Evolutionary conservation across 2,113 vertebrate genomes (phyloP).

Genomic region (Hymenochirus boettgeri): DNA sequence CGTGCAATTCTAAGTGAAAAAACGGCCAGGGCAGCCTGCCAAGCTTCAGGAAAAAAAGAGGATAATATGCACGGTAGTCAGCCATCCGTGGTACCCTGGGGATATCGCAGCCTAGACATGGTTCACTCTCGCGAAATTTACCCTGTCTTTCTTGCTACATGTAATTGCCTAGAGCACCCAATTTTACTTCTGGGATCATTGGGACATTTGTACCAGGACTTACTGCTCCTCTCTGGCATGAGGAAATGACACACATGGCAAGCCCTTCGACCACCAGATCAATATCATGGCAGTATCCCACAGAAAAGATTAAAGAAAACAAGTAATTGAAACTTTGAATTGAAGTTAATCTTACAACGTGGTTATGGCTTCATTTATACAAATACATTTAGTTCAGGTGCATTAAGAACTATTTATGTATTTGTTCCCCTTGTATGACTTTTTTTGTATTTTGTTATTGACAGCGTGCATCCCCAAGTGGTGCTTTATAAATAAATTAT

Average conservation of each 20-base stretch:
- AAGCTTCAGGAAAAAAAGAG: slow-evolving; percentile 4
- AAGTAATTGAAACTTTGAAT: background rate
- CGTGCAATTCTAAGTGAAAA: background rate
- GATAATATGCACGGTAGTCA: slow-evolving; percentile 23
- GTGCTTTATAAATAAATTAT: too few species aligned
- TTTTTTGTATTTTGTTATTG: too few species aligned
- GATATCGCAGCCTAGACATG: background rate
- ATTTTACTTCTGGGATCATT: slow-evolving; percentile 21
- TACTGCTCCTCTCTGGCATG: background rate
- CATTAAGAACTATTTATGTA: too few species aligned
- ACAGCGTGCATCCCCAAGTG: too few species aligned
- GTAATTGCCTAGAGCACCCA: slow-evolving; percentile 28
- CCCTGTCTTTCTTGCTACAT: slow-evolving; percentile 4
- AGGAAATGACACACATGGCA: background rate
- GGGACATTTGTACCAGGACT: background rate
- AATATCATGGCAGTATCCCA: background rate
- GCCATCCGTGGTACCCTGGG: slow-evolving; percentile 13
- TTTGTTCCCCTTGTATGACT: too few species aligned
- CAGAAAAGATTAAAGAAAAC: background rate
- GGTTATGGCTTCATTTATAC: too few species aligned
- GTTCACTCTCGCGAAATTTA: slow-evolving; percentile 9
- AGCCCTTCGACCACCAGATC: background rate
- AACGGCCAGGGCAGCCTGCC: background rate
- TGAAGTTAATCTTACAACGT: too few species aligned
- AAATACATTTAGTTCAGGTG: too few species aligned